phyloP scores from a whole-genome alignment of 2,797 vertebrate genomes.

The Sebastes reedi region DNA sequence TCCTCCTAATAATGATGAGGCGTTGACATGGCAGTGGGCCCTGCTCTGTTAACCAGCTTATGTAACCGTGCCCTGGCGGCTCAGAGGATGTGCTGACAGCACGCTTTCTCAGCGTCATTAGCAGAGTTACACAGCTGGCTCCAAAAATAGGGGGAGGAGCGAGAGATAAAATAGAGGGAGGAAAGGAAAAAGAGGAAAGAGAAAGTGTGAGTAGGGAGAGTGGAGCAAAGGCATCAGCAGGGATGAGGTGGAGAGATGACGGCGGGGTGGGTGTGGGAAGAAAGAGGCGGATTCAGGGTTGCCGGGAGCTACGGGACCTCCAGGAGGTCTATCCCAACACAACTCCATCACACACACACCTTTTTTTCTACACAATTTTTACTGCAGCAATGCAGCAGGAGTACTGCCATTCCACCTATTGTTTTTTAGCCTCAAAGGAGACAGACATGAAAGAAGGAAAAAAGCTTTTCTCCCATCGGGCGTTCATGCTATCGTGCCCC shows the following conservation, averaged over 20 bases:
- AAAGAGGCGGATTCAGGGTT: background rate
- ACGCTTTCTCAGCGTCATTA: constrained; percentile 80
- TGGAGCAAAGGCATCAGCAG: constrained; percentile 17
- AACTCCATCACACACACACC: background rate
- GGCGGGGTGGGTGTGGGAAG: background rate
- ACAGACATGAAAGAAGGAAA: constrained; percentile 38
- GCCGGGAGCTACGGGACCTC: constrained; percentile 35
- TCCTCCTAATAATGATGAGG: constrained; percentile 62
- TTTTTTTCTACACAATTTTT: constrained; percentile 17
- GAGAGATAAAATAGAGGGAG: constrained; percentile 36
- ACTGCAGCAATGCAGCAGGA: constrained; percentile 57
- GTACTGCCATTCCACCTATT: constrained; percentile 17
- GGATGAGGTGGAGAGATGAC: background rate
- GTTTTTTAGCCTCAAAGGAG: constrained; percentile 52
- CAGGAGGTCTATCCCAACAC: constrained; percentile 48
- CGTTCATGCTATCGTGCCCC: constrained; percentile 44
- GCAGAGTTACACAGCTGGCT: constrained; percentile 78
- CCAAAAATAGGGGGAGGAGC: constrained; percentile 51
- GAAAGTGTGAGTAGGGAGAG: constrained; percentile 46
- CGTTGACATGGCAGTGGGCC: constrained; percentile 72
- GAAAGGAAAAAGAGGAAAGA: constrained; percentile 20
- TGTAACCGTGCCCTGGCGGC: constrained; percentile 75
- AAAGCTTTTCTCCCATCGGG: constrained; percentile 25
- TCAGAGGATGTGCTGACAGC: constrained; percentile 80
- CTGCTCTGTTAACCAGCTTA: constrained; percentile 77